Evolutionary conservation across 2,113 vertebrate genomes (phyloP), one percentile per base, ranked within the genome.

Genomic region (Amblyopsis rosae): DNA sequence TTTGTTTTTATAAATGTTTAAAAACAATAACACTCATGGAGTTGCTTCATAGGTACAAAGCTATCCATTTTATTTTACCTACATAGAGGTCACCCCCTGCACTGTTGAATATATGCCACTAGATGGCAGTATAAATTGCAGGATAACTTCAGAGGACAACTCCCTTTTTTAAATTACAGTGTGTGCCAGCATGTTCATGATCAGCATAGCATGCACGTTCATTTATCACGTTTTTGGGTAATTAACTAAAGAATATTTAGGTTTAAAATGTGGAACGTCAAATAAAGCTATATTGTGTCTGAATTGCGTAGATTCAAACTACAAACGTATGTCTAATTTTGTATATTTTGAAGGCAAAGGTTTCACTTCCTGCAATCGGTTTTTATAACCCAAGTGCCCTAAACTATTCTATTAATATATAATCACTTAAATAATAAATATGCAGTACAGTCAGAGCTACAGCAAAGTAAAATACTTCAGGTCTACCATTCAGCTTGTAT

Each of bases 361-460:
- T 72, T 70, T 79, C 58, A 47, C 65, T 58, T 75, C 56, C 76
- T 76, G 81, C 76, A 84, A 75, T 84, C 67, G 68, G 53, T 47
- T 80, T 62, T 66, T 67, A 69, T 80, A 58, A 62, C 66, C 68
- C 46, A 69, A 70, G 50, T 69, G 51, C 48, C 73, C 59, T 71
- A 79, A 69, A 82, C 62, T n/a, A 62, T 69, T 59, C 65, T 56
- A 67, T 82, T 74, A 82, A 81, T 70, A 65, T 49, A 76, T 72
- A 77, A 57, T 82, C 69, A 67, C 54, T 72, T 85, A 89, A 89
- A 90, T 82, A 80, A 85, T 72, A 77, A 19, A 46, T 74, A 79
- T 80, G 84, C 76, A 69, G 63, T 79, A 89, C 71, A 82, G 80
- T 77, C 12, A 54, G 85, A 84, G 85, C 85, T 89, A 87, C 83